Conservation (phyloP, 1,140 invertebrate genomes). For the Galendromus occidentalis region DNA sequence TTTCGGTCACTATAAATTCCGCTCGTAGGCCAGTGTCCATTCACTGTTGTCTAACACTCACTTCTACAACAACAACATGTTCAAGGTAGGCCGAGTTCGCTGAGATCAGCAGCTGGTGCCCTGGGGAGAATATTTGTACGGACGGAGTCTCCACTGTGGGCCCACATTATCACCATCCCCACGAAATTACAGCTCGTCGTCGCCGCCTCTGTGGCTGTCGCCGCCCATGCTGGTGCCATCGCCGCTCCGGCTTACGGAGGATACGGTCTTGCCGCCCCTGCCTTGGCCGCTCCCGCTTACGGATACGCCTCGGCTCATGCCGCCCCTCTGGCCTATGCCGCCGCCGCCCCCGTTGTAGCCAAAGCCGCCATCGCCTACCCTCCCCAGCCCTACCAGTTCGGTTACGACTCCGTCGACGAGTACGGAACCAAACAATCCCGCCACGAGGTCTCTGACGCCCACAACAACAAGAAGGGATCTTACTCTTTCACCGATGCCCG, state of each 20-base stretch:
- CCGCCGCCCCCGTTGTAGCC: background rate
- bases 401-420: constrained; percentile 18
- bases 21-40: background rate
- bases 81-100: background rate
- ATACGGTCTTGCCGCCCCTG: background rate
- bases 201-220: background rate
- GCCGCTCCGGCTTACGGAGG: background rate
- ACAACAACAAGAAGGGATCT: constrained; percentile 18
- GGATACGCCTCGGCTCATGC: background rate
- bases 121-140: background rate
- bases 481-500: constrained; percentile 18
- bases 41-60: background rate
- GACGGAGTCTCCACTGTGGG: background rate
- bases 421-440: constrained; percentile 19
- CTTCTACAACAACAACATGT: constrained; percentile 3
- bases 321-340: constrained; percentile 10
- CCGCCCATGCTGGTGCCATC: background rate
- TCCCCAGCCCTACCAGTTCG: constrained; percentile 18
- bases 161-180: background rate
- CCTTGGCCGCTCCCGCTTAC: background rate
- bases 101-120: background rate
- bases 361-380: constrained; percentile 14
- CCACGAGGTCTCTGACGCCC: constrained; percentile 18
- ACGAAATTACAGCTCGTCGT: background rate
- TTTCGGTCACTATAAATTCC: background rate